Conservation (phyloP, 2,797 vertebrate genomes). For the Mormyrus hasselquistii region DNA sequence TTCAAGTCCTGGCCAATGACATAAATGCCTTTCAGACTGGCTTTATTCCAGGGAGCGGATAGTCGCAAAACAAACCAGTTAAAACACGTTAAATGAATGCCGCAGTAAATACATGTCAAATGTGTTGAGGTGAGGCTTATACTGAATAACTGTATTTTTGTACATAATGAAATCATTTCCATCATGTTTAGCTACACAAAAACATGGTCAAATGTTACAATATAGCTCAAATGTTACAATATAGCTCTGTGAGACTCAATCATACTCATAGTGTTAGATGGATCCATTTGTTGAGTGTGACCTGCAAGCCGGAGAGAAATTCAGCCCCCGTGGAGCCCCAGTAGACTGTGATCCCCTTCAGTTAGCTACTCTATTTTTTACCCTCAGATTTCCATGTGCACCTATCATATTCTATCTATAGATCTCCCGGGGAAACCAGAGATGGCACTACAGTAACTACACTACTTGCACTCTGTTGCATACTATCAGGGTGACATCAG, state of each 20-base stretch:
- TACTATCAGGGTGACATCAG: conserved; percentile 14
- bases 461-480: conserved; percentile 13
- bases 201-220: neutral
- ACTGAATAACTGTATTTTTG: neutral
- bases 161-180: neutral
- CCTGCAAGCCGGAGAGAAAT: neutral
- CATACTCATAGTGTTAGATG: neutral
- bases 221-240: neutral
- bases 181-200: neutral
- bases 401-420: conserved; percentile 51
- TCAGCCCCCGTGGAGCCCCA: neutral
- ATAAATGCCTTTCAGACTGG: neutral
- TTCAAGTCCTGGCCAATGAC: neutral
- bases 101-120: neutral
- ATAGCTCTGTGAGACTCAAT: neutral
- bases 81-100: neutral
- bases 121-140: neutral
- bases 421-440: conserved; percentile 50
- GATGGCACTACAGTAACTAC: conserved; percentile 27
- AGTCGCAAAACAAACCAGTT: neutral
- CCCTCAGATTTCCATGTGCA: conserved; percentile 31
- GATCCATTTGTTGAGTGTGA: neutral
- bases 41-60: neutral
- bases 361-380: conserved; percentile 15
- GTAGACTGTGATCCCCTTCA: neutral